Conservation (phyloP, 2,888 invertebrate genomes). For the Lithophane semibrunnea region DNA sequence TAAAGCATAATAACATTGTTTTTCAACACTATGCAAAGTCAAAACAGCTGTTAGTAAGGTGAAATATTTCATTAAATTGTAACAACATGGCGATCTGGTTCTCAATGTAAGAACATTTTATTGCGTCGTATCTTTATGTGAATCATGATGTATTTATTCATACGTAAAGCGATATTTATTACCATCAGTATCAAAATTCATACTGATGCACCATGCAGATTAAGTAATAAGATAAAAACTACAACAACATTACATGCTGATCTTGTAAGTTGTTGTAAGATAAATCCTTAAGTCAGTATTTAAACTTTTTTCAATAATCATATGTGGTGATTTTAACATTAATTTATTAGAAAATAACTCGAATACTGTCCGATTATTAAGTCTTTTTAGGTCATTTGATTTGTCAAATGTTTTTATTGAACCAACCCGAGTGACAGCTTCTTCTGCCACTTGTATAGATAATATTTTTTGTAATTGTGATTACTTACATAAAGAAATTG, state of each 20-base stretch:
- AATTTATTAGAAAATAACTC: too few species aligned
- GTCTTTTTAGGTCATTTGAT: too few species aligned
- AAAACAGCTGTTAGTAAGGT: slow-evolving; percentile 9
- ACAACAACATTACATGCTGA: not conserved
- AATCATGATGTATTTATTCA: slow-evolving; percentile 14
- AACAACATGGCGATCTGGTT: slow-evolving; percentile 1
- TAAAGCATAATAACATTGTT: not conserved
- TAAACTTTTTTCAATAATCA: too few species aligned
- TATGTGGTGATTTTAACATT: too few species aligned
- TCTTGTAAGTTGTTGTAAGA: not conserved
- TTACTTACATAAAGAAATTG: too few species aligned
- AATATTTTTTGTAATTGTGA: too few species aligned
- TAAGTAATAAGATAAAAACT: slow-evolving; percentile 20
- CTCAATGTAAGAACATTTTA: slow-evolving; percentile 33
- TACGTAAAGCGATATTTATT: slow-evolving; percentile 33
- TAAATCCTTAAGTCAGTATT: not conserved
- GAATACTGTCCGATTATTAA: too few species aligned
- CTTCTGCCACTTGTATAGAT: too few species aligned
- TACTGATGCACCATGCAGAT: slow-evolving; percentile 29
- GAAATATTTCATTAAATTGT: slow-evolving; percentile 18
- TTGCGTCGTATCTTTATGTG: slow-evolving; percentile 23
- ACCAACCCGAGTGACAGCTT: too few species aligned
- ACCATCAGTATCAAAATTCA: slow-evolving; percentile 31
- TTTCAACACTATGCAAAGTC: slow-evolving; percentile 10
- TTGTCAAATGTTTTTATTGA: too few species aligned